Percentiles rank a stretch among this genome's conserved stretches.
Conservation (phyloP, 2,888 invertebrate species). For the Phaonia tiefii region DNA sequence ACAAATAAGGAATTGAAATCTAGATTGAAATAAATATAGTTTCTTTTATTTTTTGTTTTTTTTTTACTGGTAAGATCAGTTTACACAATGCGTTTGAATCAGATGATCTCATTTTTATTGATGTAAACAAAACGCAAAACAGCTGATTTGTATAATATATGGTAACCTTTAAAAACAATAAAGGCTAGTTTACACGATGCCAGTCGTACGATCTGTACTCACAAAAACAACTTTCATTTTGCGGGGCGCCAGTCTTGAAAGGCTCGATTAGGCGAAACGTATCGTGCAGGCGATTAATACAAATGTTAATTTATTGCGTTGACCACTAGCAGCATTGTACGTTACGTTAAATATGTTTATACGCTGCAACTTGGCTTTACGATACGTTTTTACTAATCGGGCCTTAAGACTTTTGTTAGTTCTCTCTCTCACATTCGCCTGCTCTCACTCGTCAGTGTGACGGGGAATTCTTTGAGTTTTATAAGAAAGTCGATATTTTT, state of each 20-base stretch:
- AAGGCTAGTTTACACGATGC: constrained; percentile 42
- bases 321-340: background rate
- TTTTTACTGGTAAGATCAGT: constrained; percentile 31
- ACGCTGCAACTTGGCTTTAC: background rate
- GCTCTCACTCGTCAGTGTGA: background rate
- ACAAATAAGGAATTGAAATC: constrained; percentile 15
- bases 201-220: constrained; percentile 39
- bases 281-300: constrained; percentile 7
- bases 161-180: constrained; percentile 37
- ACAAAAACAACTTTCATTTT: constrained; percentile 18
- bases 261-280: constrained; percentile 33
- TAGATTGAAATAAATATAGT: constrained; percentile 18
- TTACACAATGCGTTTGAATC: constrained; percentile 42
- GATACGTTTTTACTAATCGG: constrained; percentile 40
- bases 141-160: constrained; percentile 33
- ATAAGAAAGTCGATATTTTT: background rate
- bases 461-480: background rate
- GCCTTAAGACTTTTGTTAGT: constrained; percentile 16
- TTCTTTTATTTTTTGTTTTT: too few relatives aligned
- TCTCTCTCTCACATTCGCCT: too few relatives aligned
- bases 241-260: constrained; percentile 3
- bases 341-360: background rate
- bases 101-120: constrained; percentile 39
- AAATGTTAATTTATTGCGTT: background rate
- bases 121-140: constrained; percentile 33